Percentiles rank a stretch among this genome's conserved stretches.
Conservation (phyloP, 2,797 vertebrate species). For the Dermochelys coriacea region DNA sequence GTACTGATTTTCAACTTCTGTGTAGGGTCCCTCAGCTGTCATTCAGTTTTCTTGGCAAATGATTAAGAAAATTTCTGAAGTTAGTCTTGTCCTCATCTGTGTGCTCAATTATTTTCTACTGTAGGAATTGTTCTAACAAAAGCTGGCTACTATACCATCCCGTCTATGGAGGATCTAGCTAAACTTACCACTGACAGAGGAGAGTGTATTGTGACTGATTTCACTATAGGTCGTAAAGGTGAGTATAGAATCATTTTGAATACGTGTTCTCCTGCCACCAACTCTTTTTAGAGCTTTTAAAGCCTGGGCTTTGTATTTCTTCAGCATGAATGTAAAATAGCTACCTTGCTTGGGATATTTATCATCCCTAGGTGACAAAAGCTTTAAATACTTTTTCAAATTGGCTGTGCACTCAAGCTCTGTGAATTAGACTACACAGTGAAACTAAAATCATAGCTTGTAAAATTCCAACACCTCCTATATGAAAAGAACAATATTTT, state of each 20-base stretch:
- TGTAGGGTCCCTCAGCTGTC: neutral
- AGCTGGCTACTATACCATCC: conserved; percentile 95
- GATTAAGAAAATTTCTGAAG: accelerated
- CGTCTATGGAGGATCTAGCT: conserved; percentile 92
- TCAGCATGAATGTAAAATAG: accelerated
- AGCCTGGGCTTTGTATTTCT: accelerated
- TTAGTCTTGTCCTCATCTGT: accelerated
- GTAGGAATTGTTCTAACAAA: conserved; percentile 90
- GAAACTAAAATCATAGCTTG: neutral
- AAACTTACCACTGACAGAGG: conserved; percentile 87
- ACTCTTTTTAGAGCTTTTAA: accelerated
- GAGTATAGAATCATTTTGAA: neutral
- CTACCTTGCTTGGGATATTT: accelerated
- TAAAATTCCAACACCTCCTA: too few relatives aligned
- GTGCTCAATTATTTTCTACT: neutral
- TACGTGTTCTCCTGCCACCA: accelerated
- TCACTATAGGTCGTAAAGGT: conserved; percentile 96
- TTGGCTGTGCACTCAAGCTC: accelerated
- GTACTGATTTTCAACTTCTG: accelerated
- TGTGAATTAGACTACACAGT: neutral
- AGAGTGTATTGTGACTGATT: conserved; percentile 91
- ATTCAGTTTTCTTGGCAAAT: neutral
- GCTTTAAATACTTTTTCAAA: accelerated
- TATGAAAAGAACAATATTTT: accelerated
- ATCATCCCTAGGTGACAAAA: accelerated